Conservation (phyloP, 2,888 invertebrate genomes). For the Lepeophtheirus nordmannii region DNA sequence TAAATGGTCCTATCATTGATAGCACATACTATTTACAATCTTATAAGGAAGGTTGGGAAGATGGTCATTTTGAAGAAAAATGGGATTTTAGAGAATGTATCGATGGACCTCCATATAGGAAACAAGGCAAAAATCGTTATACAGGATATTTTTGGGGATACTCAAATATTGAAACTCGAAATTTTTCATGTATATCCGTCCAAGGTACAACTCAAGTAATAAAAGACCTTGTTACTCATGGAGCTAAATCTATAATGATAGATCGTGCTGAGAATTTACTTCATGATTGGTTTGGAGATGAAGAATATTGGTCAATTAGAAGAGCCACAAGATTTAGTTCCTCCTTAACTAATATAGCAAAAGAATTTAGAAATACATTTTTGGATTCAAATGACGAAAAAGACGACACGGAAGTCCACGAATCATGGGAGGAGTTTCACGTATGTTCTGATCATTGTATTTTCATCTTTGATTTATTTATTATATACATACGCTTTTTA, state of each 20-base stretch:
- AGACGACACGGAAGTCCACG: slow-evolving; percentile 45
- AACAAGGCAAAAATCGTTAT: not conserved
- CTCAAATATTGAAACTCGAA: slow-evolving; percentile 47
- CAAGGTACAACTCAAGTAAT: slow-evolving; percentile 45
- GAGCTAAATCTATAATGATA: slow-evolving; percentile 43
- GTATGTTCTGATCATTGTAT: slow-evolving; percentile 32
- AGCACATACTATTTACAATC: slow-evolving; percentile 51
- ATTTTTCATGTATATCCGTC: slow-evolving; percentile 59
- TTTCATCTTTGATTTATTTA: not conserved
- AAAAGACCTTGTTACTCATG: slow-evolving; percentile 28
- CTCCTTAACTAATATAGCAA: slow-evolving; percentile 49
- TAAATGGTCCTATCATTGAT: slow-evolving; percentile 46
- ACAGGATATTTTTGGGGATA: slow-evolving; percentile 40
- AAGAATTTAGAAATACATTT: slow-evolving; percentile 45
- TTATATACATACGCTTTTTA: too few relatives aligned
- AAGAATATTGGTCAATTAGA: slow-evolving; percentile 65
- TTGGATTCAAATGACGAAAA: slow-evolving; percentile 47
- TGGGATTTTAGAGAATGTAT: slow-evolving; percentile 48
- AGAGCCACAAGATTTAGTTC: slow-evolving; percentile 78
- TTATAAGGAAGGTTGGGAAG: slow-evolving; percentile 66
- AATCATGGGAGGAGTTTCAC: slow-evolving; percentile 47
- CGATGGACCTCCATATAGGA: slow-evolving; percentile 32
- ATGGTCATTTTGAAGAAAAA: slow-evolving; percentile 64
- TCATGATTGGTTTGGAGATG: slow-evolving; percentile 70
- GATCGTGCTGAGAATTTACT: slow-evolving; percentile 69